A percentile compares a stretch with the other conserved stretches of the same genome.
phyloP scores from a whole-genome alignment of 2,888 invertebrate genomes.

The Leucoptera coffeella region DNA sequence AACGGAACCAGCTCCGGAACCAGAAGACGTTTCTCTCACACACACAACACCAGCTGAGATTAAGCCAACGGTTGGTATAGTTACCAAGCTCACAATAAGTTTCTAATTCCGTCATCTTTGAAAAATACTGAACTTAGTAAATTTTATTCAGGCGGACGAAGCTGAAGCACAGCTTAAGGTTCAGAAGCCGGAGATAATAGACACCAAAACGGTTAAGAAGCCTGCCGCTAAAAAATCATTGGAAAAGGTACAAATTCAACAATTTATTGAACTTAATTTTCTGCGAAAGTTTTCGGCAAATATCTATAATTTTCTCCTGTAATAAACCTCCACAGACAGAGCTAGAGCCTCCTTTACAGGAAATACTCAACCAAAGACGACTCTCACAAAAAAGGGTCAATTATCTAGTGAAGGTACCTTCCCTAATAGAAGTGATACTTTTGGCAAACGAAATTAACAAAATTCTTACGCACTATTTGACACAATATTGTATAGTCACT shows the following conservation, averaged over 20 bases:
- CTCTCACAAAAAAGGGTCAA: not conserved
- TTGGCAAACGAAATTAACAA: too few relatives aligned
- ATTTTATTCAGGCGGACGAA: constrained; percentile 23
- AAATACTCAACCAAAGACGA: not conserved
- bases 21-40: constrained; percentile 40
- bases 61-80: constrained; percentile 36
- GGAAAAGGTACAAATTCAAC: constrained; percentile 15
- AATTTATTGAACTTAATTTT: not conserved
- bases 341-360: too few relatives aligned
- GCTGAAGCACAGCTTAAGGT: constrained; percentile 40
- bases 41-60: constrained; percentile 44
- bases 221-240: constrained; percentile 27
- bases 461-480: too few relatives aligned
- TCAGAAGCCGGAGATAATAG: constrained; percentile 42
- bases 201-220: constrained; percentile 37
- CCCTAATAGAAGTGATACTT: too few relatives aligned
- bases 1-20: constrained; percentile 29
- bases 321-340: too few relatives aligned
- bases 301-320: too few relatives aligned
- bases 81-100: too few relatives aligned
- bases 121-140: too few relatives aligned
- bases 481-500: too few relatives aligned
- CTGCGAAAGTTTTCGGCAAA: too few relatives aligned
- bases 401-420: not conserved
- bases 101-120: too few relatives aligned